Evolutionary conservation across 2,888 invertebrate genomes (phyloP), one percentile per base, ranked within the genome.

Genomic region (Drosophila nigritarsus): DNA sequence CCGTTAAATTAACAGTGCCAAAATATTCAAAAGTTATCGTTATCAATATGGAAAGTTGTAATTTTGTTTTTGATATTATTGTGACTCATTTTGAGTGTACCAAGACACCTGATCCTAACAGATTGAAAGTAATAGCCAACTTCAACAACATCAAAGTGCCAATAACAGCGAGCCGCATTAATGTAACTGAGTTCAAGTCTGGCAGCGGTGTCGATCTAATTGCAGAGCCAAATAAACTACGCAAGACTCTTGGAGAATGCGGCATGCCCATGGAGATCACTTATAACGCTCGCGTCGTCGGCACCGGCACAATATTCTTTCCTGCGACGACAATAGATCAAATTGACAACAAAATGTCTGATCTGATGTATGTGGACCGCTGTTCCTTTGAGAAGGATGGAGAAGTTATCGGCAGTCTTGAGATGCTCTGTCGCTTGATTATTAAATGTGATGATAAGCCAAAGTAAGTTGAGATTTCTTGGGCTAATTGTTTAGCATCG

Each of bases 111-210:
- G 79, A 90, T 58, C 70, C 73, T 0, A 70, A 54, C 0, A 63
- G 60, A 3, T 62, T 92, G 2, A 30, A 73, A 3, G 72, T 92
- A 2, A 73, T 71, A 1, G 81, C 73, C 0, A 65, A 59, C 7
- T 91, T 91, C 20, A 84, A 89, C 56, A 74, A 72, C 1, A 74
- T 62, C 6, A 36, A 20, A 3, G 15, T 78, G 9, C 27, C 24
- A 1, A 80, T 92, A 29, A 87, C 90, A 27, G 65, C 78, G 3
- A 91, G 89, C 64, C 86, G 88, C 9, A 91, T 92, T 1, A 91
- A 92, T 74, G 82, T 89, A 0, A 74, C 65, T 2, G 92, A 92
- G 2, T 92, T 92, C 30, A 89, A 87, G n/a, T 29, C 82, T 0
- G 80, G 81, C 2, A 56, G 82, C 6, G 83, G 83, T 20, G 60